Evolutionary conservation across 2,888 invertebrate genomes (phyloP).

Genomic region (Seladonia tumulorum): DNA sequence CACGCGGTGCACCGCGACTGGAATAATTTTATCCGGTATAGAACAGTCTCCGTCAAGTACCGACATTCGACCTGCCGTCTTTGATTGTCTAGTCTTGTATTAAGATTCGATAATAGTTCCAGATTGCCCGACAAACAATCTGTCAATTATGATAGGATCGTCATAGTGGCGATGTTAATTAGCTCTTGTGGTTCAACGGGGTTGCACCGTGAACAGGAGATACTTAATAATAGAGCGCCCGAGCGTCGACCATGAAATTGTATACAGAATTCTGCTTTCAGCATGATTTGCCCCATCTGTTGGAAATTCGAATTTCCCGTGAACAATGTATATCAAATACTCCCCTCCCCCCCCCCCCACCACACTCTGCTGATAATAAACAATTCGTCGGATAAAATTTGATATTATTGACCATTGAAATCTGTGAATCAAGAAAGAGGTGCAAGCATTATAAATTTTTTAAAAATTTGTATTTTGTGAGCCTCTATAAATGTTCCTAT

Average conservation of each 20-base stretch:
- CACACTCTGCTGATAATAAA: neutral
- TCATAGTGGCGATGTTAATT: constrained; percentile 49
- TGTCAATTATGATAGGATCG: constrained; percentile 43
- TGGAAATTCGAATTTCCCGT: neutral
- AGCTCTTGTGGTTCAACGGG: constrained; percentile 30
- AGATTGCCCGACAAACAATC: constrained; percentile 64
- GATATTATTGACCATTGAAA: too few relatives aligned
- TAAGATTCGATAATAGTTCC: constrained; percentile 43
- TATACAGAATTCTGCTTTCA: neutral
- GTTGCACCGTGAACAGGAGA: neutral
- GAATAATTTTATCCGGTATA: constrained; percentile 25
- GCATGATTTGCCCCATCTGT: neutral
- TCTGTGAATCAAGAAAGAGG: too few relatives aligned
- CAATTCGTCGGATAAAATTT: neutral
- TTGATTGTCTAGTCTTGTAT: constrained; percentile 12
- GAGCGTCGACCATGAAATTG: neutral
- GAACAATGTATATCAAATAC: neutral
- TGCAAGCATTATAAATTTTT: too few relatives aligned
- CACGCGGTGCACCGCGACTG: neutral
- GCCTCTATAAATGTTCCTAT: too few relatives aligned
- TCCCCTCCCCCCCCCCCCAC: too few relatives aligned
- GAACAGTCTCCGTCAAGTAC: neutral
- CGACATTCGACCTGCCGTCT: neutral
- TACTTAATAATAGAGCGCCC: constrained; percentile 11
- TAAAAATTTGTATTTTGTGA: too few relatives aligned